These are phyloP conservation scores for Bombylius major DNA, from an alignment of 2,888 invertebrate species.

Conservation along the genomic window DNA sequence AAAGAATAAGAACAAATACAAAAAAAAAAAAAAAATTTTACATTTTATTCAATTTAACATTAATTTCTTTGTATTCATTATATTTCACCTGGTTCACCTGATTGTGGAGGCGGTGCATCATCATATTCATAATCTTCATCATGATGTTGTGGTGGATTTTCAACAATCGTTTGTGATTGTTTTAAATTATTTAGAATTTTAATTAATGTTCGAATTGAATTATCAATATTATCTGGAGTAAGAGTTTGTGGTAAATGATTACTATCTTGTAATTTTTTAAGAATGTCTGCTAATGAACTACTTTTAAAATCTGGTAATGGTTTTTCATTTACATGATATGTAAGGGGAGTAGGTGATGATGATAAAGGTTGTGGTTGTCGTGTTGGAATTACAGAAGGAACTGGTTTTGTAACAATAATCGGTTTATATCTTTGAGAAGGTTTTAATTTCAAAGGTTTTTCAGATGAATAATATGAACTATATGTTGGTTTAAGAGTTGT, in stretches of 20 bases:
- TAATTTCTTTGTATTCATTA: too few relatives aligned
- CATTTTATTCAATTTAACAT: too few relatives aligned
- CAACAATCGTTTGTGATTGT: slow-evolving; percentile 30
- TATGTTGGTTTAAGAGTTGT: neutral
- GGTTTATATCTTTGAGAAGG: slow-evolving; percentile 4
- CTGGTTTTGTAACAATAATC: slow-evolving; percentile 13
- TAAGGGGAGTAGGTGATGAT: neutral
- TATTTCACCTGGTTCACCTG: neutral
- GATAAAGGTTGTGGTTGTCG: neutral
- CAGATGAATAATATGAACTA: neutral
- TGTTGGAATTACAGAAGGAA: neutral
- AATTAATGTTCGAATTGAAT: slow-evolving; percentile 63
- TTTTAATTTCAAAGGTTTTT: slow-evolving; percentile 6
- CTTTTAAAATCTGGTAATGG: slow-evolving; percentile 29
- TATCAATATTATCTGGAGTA: slow-evolving; percentile 64
- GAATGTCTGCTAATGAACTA: slow-evolving; percentile 43
- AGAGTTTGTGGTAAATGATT: slow-evolving; percentile 65
- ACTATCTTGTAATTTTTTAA: slow-evolving; percentile 59
- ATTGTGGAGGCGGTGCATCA: slow-evolving; percentile 7
- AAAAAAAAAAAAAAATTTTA: neutral
- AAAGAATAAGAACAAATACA: neutral
- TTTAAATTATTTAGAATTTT: slow-evolving; percentile 61
- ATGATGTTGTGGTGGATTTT: slow-evolving; percentile 31
- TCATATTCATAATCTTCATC: slow-evolving; percentile 29
- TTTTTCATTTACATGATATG: neutral